Conservation (phyloP, 2,888 invertebrate species). For the Amphipyra tragopoginis region DNA sequence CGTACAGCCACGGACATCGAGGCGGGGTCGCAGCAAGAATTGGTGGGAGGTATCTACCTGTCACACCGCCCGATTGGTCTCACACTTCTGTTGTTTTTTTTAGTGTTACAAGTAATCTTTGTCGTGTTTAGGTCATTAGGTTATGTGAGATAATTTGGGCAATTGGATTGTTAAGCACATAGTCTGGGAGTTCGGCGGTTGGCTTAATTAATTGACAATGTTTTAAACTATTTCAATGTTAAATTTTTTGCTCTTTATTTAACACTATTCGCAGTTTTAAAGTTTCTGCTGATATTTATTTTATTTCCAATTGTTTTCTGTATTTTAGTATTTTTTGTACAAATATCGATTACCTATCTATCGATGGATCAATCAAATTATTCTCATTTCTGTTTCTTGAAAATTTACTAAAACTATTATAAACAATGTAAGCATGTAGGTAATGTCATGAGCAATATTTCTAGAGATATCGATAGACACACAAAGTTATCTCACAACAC, state of each 20-base stretch:
- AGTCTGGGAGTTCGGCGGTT: background rate
- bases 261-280: background rate
- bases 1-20: conserved; percentile 64
- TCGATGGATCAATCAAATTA: no score
- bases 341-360: no score
- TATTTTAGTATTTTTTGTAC: no score
- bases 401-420: no score
- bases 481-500: no score
- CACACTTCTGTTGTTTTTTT: conserved; percentile 75
- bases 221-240: background rate
- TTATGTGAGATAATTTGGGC: conserved; percentile 57
- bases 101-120: conserved; percentile 63
- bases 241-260: background rate
- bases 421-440: no score
- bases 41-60: conserved; percentile 86
- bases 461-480: no score
- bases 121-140: conserved; percentile 79
- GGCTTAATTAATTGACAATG: background rate
- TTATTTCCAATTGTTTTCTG: background rate
- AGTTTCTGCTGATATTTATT: background rate
- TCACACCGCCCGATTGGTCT: conserved; percentile 82
- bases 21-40: conserved; percentile 76
- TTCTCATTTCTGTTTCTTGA: background rate
- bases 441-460: no score
- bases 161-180: conserved; percentile 26